Evolutionary conservation across 2,113 vertebrate genomes (phyloP).

Genomic region (Lanius collurio): DNA sequence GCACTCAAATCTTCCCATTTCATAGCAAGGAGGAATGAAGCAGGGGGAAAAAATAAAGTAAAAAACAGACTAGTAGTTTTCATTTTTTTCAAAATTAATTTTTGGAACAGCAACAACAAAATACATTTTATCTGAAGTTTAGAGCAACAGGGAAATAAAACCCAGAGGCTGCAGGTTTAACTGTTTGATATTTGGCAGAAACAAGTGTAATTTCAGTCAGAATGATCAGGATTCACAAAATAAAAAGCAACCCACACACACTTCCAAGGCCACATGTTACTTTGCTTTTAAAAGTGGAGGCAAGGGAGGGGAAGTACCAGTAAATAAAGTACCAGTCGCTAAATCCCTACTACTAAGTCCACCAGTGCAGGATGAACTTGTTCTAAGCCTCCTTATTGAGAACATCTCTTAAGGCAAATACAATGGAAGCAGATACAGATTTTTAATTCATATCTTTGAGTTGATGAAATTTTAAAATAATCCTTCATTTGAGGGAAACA

Average conservation of each 20-base stretch:
- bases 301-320: background rate
- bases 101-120: background rate
- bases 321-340: background rate
- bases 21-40: background rate
- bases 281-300: background rate
- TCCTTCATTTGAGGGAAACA: background rate
- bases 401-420: background rate
- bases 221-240: background rate
- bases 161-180: background rate
- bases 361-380: background rate
- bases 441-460: background rate
- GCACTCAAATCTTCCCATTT: background rate
- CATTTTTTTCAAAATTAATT: background rate
- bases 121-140: background rate
- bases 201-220: background rate
- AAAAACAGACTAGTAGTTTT: background rate
- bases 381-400: background rate
- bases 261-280: background rate
- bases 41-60: rapidly evolving
- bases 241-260: background rate
- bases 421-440: background rate
- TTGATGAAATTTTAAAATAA: background rate
- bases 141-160: background rate
- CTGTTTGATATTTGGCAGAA: background rate
- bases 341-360: background rate